Percentiles rank a stretch among this genome's conserved stretches.
Conservation (phyloP, 92 coral and sea anemone genomes). For the Muricea muricata region DNA sequence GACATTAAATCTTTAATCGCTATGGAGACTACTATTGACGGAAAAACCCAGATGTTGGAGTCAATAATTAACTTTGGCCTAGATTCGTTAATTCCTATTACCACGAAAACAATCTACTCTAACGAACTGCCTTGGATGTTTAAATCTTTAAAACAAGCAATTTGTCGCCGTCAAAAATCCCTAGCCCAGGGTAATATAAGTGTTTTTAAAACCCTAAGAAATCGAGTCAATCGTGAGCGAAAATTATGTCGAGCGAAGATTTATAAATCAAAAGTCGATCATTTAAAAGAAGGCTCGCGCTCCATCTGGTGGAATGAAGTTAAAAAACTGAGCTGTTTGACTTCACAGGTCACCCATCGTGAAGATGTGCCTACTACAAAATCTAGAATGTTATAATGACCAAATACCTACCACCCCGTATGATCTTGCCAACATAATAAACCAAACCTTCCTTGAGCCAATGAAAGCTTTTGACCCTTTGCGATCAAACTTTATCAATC, state of each 20-base stretch:
- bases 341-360: neutral
- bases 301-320: neutral
- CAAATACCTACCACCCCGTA: neutral
- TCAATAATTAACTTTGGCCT: neutral
- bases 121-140: neutral
- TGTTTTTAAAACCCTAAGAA: neutral
- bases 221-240: neutral
- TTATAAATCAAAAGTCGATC: neutral
- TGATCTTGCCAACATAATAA: neutral
- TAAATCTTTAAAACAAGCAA: too few species aligned
- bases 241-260: too few species aligned
- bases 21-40: neutral
- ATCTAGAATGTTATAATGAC: neutral
- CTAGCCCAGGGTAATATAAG: neutral
- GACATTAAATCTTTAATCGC: neutral
- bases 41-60: neutral
- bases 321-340: too few species aligned
- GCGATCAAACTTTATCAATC: too few species aligned
- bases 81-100: neutral
- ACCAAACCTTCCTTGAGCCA: too few species aligned
- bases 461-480: too few species aligned
- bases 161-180: neutral
- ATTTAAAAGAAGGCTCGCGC: neutral
- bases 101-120: neutral
- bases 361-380: neutral